Conservation (phyloP, 2,888 invertebrate genomes). For the Philhelius pedissequus region DNA sequence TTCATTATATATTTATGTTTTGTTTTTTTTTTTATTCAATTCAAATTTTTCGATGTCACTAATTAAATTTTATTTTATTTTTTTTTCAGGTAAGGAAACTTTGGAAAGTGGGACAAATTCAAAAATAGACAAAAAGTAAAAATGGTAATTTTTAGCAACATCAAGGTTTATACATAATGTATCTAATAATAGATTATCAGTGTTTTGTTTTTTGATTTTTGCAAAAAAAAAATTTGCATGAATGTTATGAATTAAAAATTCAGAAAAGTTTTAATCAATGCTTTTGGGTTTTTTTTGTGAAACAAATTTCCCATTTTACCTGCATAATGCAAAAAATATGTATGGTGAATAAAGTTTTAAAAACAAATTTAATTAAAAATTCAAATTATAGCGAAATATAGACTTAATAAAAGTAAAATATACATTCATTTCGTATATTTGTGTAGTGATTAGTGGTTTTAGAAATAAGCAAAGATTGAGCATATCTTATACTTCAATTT, state of each 20-base stretch:
- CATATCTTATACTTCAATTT: no score
- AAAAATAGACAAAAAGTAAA: slow-evolving; percentile 2
- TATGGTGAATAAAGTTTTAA: no score
- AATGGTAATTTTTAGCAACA: not conserved
- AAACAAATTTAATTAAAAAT: no score
- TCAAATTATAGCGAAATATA: not conserved
- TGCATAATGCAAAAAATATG: not conserved
- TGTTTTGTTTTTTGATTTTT: not conserved
- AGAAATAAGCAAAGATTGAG: no score
- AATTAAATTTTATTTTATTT: slow-evolving; percentile 18
- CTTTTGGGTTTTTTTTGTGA: not conserved
- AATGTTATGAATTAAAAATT: not conserved
- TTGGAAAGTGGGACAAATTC: slow-evolving; percentile 12
- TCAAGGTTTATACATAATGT: no score
- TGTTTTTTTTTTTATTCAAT: not conserved
- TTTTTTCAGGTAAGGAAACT: slow-evolving; percentile 11
- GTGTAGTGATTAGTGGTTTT: no score
- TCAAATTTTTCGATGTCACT: not conserved
- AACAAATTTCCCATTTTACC: not conserved
- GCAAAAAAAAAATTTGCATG: not conserved
- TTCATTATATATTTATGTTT: not conserved
- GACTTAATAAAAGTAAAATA: not conserved
- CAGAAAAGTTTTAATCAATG: not conserved
- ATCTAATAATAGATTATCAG: not conserved
- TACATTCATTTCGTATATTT: no score